Base-by-base conservation (phyloP, 2,797 vertebrate species). In the Lutjanus argentimaculatus region DNA sequence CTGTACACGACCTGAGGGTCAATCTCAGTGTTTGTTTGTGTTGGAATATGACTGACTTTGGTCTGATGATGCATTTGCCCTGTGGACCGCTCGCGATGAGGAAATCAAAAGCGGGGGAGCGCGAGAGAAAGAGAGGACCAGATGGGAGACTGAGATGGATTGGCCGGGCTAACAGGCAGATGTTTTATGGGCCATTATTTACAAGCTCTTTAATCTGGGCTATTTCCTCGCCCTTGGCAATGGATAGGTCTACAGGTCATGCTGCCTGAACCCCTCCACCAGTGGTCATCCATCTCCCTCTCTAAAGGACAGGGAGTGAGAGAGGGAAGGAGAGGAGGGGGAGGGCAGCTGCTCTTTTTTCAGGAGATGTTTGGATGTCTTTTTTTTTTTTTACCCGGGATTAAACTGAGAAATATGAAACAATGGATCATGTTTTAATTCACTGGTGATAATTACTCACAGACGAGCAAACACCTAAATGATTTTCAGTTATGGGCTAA, bases 201-300 rank as follows among this genome's bases (percentile, higher is more conserved):
- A 95, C 94, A 93, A 93, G 89, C 93, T 93, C 90, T 95, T 95
- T 93, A 95, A 94, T 95, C 93, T 92, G 92, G 90, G 85, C 88
- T 89, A 92, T 94, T 95, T 95, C 93, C 91, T 93, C 88, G 94
- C 94, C 95, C 95, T 95, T 96, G 95, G 93, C 93, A 93, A 91
- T 95, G 94, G 91, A 93, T 93, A 88, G 83, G 91, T 92, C 91
- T 84, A 57, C 78, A 88, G 95, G 92, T 95, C 93, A 92, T 64
- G 80, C 86, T 79, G 84, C 85, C 75, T 93, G 91, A 94, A 94
- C 93, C 88, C 84, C 84, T 87, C 73, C 53, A 70, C 86, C 72
- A 80, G 73, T 84, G 88, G 86, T 92, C 93, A 93, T 95, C 92
- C 94, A 95, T 95, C 93, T 95, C 93, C 74, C 66, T 45, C 73